Evolutionary conservation across 2,113 vertebrate species (phyloP).

Genomic region (Muntiacus reevesi): DNA sequence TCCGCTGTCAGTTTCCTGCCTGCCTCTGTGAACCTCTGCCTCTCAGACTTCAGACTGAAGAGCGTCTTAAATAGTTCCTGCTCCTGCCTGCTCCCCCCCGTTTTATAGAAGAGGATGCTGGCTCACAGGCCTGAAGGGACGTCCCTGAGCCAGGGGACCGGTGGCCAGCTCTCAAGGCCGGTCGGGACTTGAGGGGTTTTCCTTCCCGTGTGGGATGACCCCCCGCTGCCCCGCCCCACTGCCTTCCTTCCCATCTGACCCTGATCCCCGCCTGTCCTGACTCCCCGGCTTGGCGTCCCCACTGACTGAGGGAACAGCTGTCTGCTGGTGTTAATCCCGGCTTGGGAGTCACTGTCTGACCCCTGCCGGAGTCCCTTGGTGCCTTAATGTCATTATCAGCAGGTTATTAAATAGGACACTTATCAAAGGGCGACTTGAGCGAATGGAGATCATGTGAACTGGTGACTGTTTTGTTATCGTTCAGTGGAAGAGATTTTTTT

Average conservation of each 20-base stretch:
- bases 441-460: not conserved
- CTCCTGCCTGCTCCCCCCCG: not conserved
- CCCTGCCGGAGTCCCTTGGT: not conserved
- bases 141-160: not conserved
- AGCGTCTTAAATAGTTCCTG: not conserved
- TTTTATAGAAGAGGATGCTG: slow-evolving; percentile 13
- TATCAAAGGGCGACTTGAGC: not conserved
- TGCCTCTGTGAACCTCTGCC: slow-evolving; percentile 7
- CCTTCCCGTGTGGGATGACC: not conserved
- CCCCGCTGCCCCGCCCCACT: rapidly evolving
- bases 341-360: not conserved
- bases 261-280: not conserved
- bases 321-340: slow-evolving; percentile 10
- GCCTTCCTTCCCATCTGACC: not conserved
- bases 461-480: not conserved
- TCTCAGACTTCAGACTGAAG: not conserved
- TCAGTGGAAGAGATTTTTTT: not conserved
- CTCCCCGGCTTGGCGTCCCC: not conserved
- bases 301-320: not conserved
- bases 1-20: not conserved
- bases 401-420: not conserved
- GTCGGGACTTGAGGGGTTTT: not conserved
- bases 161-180: not conserved
- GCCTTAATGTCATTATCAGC: not conserved
- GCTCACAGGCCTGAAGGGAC: not conserved